Conservation (phyloP, 2,888 invertebrate genomes). For the Tipula helvola region DNA sequence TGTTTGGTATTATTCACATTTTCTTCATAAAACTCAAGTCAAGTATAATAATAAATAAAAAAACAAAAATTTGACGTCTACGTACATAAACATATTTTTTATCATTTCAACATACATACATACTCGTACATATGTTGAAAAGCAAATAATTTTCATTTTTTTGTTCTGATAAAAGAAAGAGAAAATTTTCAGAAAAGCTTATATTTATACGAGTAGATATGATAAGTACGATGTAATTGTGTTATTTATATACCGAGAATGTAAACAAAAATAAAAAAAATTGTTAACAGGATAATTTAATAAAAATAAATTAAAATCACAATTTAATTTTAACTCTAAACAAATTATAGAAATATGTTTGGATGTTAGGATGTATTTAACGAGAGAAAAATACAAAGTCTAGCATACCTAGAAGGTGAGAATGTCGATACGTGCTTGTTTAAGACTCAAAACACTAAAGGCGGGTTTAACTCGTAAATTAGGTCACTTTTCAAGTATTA, state of each 20-base stretch:
- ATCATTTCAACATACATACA: neutral
- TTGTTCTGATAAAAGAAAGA: neutral
- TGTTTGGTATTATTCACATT: neutral
- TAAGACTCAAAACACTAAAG: too few relatives aligned
- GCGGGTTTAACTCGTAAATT: neutral
- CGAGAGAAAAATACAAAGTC: too few relatives aligned
- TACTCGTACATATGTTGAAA: neutral
- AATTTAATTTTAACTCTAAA: neutral
- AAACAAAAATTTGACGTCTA: neutral
- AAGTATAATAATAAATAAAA: neutral
- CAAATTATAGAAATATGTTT: neutral
- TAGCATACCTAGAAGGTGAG: too few relatives aligned
- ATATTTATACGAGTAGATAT: neutral
- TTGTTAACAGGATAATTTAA: neutral
- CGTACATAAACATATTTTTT: neutral
- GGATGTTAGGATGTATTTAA: too few relatives aligned
- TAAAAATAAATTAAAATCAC: neutral
- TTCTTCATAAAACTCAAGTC: neutral
- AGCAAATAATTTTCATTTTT: neutral
- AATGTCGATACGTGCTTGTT: too few relatives aligned
- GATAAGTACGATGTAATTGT: neutral
- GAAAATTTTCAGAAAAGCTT: neutral
- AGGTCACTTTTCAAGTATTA: neutral
- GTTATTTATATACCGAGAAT: neutral
- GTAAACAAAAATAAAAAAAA: neutral